phyloP scores from a whole-genome alignment of 2,113 vertebrate species.

The Vimba vimba region DNA sequence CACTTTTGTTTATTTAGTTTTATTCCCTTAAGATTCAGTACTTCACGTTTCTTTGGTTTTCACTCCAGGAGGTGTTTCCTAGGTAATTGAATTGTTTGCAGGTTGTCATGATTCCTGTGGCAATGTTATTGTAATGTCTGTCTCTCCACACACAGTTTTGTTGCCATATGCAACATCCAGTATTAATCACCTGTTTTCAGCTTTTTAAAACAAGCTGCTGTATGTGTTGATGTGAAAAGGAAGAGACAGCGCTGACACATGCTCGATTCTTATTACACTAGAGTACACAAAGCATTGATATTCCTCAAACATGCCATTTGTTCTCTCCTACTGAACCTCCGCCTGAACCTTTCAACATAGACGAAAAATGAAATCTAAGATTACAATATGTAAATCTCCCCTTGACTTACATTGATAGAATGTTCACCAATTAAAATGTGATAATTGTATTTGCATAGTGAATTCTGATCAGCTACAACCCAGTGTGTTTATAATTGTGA shows the following conservation, averaged over 20 bases:
- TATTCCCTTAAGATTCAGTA: slow-evolving; percentile 24
- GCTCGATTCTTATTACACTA: neutral
- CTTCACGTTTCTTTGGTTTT: slow-evolving; percentile 9
- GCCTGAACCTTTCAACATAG: neutral
- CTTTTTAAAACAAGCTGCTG: slow-evolving; percentile 22
- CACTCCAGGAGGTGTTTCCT: slow-evolving; percentile 30
- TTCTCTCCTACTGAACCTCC: neutral
- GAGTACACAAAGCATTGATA: neutral
- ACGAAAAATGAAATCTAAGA: neutral
- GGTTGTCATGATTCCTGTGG: slow-evolving; percentile 22
- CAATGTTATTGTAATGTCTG: slow-evolving; percentile 29
- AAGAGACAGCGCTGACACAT: slow-evolving; percentile 20
- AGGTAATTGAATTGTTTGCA: slow-evolving; percentile 40
- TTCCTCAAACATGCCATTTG: neutral
- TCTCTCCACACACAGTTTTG: neutral
- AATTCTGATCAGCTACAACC: neutral
- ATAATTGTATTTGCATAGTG: neutral
- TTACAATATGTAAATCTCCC: neutral
- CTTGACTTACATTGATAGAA: neutral
- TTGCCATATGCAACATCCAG: slow-evolving; percentile 9
- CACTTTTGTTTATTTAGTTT: slow-evolving; percentile 38
- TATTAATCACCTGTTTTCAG: slow-evolving; percentile 16
- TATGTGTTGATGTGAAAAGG: slow-evolving; percentile 27
- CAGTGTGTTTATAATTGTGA: too few relatives aligned
- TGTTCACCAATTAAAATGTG: neutral